Evolutionary conservation across 2,113 vertebrate genomes (phyloP), one percentile per base, ranked within the genome.

Genomic region (Pituophis catenifer): DNA sequence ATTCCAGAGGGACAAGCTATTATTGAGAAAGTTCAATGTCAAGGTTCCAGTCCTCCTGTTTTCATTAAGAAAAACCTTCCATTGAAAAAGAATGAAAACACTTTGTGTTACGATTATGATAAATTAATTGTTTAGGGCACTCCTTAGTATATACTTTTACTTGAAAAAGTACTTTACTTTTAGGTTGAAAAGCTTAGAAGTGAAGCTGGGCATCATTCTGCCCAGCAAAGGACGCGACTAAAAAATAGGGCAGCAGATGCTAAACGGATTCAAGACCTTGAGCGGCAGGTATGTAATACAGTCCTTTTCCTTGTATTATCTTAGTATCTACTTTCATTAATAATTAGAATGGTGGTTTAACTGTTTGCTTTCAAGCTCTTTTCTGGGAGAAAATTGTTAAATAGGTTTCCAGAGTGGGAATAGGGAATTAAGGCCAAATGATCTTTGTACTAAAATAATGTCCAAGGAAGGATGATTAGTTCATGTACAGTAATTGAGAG

Each of bases 261-360:
- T 55, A 99, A 98, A 97, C 98, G 96, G 96, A 98, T 99, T 97
- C 98, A 98, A 94, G 98, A 99, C 91, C 98, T 99, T 89, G 98
- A 99, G 92, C 96, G 97, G 93, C 99, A 99, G 96, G 99, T 99
- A 97, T 26, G 96, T 91, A 85, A 33, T 94, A 55, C 81, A 8
- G 13, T 21, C 92, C 29, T 24, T 48, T 86, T 88, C 23, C 54
- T 89, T 85, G 52, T 65, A 90, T 53, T 65, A 19, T 87, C 38
- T 75, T 44, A 81, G 17, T 81, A 44, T 21, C 17, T 21, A 24
- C 26, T 90, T 23, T 24, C 9, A 29, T 70, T 55, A 59, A 44
- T 53, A 33, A 29, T 91, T 29, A 91, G 15, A 24, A 50, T 33
- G 44, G 19, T 7, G 19, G 15, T 59, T 2, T 50, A 15, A 58